A percentile compares a stretch with the other conserved stretches of the same genome.
Conservation (phyloP, 2,888 invertebrate genomes). For the Agrochola lychnidis region DNA sequence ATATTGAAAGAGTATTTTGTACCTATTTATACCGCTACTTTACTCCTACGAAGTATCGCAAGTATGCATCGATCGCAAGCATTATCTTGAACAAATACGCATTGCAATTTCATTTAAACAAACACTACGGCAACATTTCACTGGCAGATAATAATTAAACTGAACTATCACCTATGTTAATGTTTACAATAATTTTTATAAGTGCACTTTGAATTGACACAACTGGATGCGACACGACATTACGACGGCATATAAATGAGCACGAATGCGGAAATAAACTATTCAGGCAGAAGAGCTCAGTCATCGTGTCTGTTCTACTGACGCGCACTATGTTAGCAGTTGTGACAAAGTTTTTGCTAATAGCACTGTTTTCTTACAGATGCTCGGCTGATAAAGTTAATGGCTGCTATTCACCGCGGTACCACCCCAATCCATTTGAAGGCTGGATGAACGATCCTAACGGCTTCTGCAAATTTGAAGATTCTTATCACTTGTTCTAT, state of each 20-base stretch:
- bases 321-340: constrained; percentile 46
- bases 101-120: constrained; percentile 3
- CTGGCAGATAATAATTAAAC: constrained; percentile 25
- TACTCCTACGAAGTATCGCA: background rate
- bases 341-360: constrained; percentile 64
- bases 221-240: constrained; percentile 55
- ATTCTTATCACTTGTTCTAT: constrained; percentile 87
- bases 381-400: constrained; percentile 59
- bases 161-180: constrained; percentile 11
- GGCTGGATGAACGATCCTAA: constrained; percentile 91
- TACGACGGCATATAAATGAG: constrained; percentile 66
- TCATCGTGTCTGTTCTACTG: constrained; percentile 20
- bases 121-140: background rate
- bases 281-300: constrained; percentile 58
- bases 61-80: background rate
- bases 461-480: constrained; percentile 83
- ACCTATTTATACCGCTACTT: background rate
- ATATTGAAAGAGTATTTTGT: too few species aligned
- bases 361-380: constrained; percentile 65
- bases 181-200: constrained; percentile 37
- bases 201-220: constrained; percentile 25
- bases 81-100: background rate
- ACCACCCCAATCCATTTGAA: constrained; percentile 78
- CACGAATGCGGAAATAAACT: constrained; percentile 54
- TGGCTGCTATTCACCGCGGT: constrained; percentile 76